Conservation (phyloP, 2,888 invertebrate genomes). For the Cetonia aurata region DNA sequence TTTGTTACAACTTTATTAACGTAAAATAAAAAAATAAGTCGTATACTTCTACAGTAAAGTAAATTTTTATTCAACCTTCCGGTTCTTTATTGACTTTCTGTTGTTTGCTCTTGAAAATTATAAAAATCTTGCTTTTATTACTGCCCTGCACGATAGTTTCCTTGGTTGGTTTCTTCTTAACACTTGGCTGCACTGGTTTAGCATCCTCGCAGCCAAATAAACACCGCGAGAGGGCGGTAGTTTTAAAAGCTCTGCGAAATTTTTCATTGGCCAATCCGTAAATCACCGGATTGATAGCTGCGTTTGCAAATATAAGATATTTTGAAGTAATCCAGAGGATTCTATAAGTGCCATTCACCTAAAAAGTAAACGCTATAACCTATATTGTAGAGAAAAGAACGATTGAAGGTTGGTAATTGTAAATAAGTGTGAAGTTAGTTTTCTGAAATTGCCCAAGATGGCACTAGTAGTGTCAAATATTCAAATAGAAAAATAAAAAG, state of each 20-base stretch:
- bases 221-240: constrained; percentile 36
- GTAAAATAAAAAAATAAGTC: too few species aligned
- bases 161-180: constrained; percentile 43
- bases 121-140: constrained; percentile 49
- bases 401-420: too few species aligned
- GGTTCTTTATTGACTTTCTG: constrained; percentile 18
- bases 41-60: too few species aligned
- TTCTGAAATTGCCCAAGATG: too few species aligned
- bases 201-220: constrained; percentile 41
- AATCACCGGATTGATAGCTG: constrained; percentile 82
- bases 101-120: constrained; percentile 45
- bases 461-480: too few species aligned
- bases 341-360: constrained; percentile 72
- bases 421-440: too few species aligned
- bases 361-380: constrained; percentile 48
- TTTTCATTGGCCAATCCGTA: constrained; percentile 82
- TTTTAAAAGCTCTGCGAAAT: constrained; percentile 75
- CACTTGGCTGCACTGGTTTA: constrained; percentile 13
- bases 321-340: constrained; percentile 78
- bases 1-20: too few species aligned
- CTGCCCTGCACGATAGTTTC: constrained; percentile 43
- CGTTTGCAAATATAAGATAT: constrained; percentile 78
- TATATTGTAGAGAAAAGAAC: too few species aligned
- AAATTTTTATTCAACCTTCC: not conserved
- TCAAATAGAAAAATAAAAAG: too few species aligned